Evolutionary conservation across 92 coral and sea anemone species (phyloP), one percentile per base, ranked within the genome.

Genomic region (Parazoanthus swiftii): DNA sequence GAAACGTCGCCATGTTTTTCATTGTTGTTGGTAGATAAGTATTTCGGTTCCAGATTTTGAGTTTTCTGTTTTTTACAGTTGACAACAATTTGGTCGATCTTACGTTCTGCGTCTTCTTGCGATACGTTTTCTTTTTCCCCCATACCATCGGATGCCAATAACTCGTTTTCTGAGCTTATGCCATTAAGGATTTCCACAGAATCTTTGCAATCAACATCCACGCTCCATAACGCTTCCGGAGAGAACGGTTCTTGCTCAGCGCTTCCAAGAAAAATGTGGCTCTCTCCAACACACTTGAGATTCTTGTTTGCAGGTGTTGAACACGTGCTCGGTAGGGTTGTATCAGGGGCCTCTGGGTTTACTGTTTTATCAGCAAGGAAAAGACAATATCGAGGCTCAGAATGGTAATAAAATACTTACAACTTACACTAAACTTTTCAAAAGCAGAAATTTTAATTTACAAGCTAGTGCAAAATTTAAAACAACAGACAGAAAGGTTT

Each of bases 211-310:
- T 84, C 78, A 26, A 70, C 20, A 11, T 10, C n/a, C 70, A 48
- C 14, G 44, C 54, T 71, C 29, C 7, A 26, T 18, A 42, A 46
- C 39, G 46, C 26, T 6, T 84, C 48, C 9, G 77, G 54, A 43
- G 65, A 29, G 13, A 33, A 16, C 7, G 29, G 68, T 54, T 71
- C 87, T 84, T 46, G 87, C 23, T 66, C 76, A n/a, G 44, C 26
- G 79, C 78, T 84, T 25, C 29, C 38, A 25, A 84, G 65, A 10
- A 84, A 84, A 66, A 84, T 84, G 14, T 48, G 78, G 68, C 87
- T 84, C 68, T 68, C 87, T 18, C 87, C 78, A 18, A 84, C 87
- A 21, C 87, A 84, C 66, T 48, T 20, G 10, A 84, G 78, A 23
- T 46, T 48, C 66, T 48, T 23, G 38, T 70, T 33, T 16, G 37